phyloP scores from a whole-genome alignment of 2,888 invertebrate species.

The Agrypnus murinus region DNA sequence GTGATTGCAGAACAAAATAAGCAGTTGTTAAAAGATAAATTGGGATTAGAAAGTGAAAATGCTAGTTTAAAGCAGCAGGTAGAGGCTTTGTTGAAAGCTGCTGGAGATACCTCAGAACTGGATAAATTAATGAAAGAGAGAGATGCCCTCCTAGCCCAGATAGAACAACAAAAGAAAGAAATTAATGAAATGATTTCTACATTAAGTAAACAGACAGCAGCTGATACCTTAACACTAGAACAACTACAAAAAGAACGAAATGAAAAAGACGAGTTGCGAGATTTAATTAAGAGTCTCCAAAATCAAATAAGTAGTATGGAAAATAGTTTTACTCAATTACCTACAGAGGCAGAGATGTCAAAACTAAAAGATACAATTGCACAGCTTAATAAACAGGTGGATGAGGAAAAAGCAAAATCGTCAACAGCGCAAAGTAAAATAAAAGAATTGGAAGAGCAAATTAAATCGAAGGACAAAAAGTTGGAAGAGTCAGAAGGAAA shows the following conservation, averaged over 20 bases:
- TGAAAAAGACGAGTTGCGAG: constrained; percentile 63
- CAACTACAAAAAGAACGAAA: constrained; percentile 57
- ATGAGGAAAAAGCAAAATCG: constrained; percentile 45
- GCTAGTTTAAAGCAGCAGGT: constrained; percentile 57
- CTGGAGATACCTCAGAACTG: constrained; percentile 46
- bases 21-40: constrained; percentile 44
- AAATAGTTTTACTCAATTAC: background rate
- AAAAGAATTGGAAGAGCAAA: background rate
- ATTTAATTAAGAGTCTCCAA: constrained; percentile 42
- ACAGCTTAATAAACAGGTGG: constrained; percentile 57
- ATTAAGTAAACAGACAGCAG: constrained; percentile 37
- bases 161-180: constrained; percentile 57
- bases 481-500: no score
- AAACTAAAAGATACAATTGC: constrained; percentile 48
- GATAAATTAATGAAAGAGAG: constrained; percentile 59
- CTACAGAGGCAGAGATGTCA: background rate
- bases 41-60: constrained; percentile 56
- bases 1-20: constrained; percentile 48
- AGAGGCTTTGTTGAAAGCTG: constrained; percentile 5
- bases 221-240: constrained; percentile 40
- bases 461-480: no score
- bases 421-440: constrained; percentile 21
- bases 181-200: constrained; percentile 58
- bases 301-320: constrained; percentile 30
- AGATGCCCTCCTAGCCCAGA: constrained; percentile 58